Base-by-base conservation (phyloP, 2,888 invertebrate genomes). In the Euplexia lucipara region DNA sequence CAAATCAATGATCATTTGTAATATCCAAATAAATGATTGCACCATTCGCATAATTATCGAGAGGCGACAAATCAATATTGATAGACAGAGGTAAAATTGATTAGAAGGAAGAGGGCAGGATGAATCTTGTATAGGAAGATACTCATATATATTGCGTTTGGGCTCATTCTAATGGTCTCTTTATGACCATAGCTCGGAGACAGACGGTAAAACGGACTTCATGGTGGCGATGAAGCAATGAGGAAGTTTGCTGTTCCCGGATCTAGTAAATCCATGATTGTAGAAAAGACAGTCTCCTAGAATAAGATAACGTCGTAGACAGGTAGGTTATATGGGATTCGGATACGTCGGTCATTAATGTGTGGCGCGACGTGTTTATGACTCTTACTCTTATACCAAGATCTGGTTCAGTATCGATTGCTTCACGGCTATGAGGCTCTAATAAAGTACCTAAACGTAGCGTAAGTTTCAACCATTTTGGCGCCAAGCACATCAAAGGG, bases 291-390 rank as follows among this genome's bases (percentile, higher is more conserved):
- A 34, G 7, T 59, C 7, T 20, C 26, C 34, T 22, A n/a, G 10
- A 61, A 18, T 22, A 42, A 2, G 61, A 35, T 30, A 14, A 30
- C 45, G 35, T 37, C 20, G 35, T 20, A 35, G 16, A 14, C 48
- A 64, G 35, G 26, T 45, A 20, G 34, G 18, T 16, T 30, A 20
- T 34, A 30, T 35, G 30, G 35, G 20, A 8, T 37, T 16, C 20
- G 20, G 30, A 16, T 32, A 35, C 30, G 30, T 20, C 35, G 35
- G 22, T 45, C 61, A 8, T 20, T 20, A 64, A 37, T 5, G 35
- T 5, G 30, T 26, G 35, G 35, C 16, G 48, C 35, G 66, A 49
- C 70, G 41, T 42, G 48, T 69, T 49, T 26, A 58, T 16, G 49
- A 5, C n/a, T n/a, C n/a, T n/a, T n/a, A 26, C 37, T 26, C 18